Base-by-base conservation (phyloP, 2,888 invertebrate species). In the Calameuta pallipes region DNA sequence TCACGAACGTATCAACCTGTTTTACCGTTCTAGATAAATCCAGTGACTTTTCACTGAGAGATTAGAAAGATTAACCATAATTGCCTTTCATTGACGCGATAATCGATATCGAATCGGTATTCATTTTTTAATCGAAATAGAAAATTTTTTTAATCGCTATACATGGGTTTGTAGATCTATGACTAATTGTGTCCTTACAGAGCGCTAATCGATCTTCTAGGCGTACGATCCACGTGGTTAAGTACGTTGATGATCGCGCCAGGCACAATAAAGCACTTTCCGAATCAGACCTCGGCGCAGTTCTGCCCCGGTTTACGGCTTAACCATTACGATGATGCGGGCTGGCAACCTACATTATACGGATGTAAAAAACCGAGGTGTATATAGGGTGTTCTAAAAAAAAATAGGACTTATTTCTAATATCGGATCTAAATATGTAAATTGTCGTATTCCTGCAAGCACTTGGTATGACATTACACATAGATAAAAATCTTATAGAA, bases 261-360 rank as follows among this genome's bases (percentile, higher is more conserved):
- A 56, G 56, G 56, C 56, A 56, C 56, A 56, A 74, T 78, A 75
- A 76, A 74, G 75, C 79, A 69, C 41, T 75, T 77, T 75, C 78
- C 30, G 73, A 82, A 76, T 74, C 79, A 73, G 75, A 77, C 76
- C 41, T 76, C 75, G 75, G 80, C 79, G 83, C 82, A 79, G 82
- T 82, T 84, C 83, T 85, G 85, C 81, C 83, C 85, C 83, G 82
- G 80, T 85, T 85, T 84, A 80, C 81, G 80, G 82, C 76, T 83
- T 83, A 83, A 86, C 83, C 85, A 85, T 85, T 83, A 84, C 82
- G 79, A 84, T 56, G 23, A 23, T 80, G 79, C 81, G 78, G 79
- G 80, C 83, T 77, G 76, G 77, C 81, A 85, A 86, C 86, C 85
- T 85, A 86, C 84, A 86, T 87, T 85, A 84, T 82, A 75, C 85